These are phyloP conservation scores for Elachura formosa DNA, from an alignment of 2,113 vertebrate genomes.

Conservation along the genomic window DNA sequence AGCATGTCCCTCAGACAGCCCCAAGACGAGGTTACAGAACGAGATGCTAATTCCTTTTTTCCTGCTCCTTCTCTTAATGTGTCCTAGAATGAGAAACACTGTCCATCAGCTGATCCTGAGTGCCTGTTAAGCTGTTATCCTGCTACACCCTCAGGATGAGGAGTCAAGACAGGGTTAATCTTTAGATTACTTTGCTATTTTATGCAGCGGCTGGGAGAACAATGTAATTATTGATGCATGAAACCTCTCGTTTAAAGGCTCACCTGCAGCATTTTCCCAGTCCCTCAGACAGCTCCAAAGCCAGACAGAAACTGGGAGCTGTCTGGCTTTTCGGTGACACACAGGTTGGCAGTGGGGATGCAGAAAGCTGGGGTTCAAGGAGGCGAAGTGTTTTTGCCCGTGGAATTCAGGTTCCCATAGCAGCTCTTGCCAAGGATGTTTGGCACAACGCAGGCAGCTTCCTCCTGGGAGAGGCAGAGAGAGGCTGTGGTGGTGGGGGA, in stretches of 20 bases:
- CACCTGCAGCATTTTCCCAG: neutral
- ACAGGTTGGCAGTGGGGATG: accelerated
- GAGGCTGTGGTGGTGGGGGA: neutral
- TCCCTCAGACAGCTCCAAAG: neutral
- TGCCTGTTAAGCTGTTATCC: neutral
- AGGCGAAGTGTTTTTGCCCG: accelerated
- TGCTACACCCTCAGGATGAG: neutral
- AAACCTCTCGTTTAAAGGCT: neutral
- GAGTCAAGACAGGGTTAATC: neutral
- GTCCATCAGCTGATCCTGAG: neutral
- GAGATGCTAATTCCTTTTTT: neutral
- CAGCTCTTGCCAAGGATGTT: neutral
- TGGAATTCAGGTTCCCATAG: neutral
- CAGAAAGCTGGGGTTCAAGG: neutral
- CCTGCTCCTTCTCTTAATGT: neutral
- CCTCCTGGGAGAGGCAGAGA: neutral
- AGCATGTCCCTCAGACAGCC: neutral
- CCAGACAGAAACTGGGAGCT: neutral
- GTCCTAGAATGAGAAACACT: neutral
- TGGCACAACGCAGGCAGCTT: neutral
- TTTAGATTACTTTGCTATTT: neutral
- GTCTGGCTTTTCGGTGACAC: neutral
- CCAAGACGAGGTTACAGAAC: neutral
- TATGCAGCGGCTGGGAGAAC: neutral
- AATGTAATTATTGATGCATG: neutral